A percentile compares a stretch with the other conserved stretches of the same genome.
These are phyloP conservation scores for Drosophila cardini DNA, from an alignment of 1,140 invertebrate species.

Conservation along the genomic window DNA sequence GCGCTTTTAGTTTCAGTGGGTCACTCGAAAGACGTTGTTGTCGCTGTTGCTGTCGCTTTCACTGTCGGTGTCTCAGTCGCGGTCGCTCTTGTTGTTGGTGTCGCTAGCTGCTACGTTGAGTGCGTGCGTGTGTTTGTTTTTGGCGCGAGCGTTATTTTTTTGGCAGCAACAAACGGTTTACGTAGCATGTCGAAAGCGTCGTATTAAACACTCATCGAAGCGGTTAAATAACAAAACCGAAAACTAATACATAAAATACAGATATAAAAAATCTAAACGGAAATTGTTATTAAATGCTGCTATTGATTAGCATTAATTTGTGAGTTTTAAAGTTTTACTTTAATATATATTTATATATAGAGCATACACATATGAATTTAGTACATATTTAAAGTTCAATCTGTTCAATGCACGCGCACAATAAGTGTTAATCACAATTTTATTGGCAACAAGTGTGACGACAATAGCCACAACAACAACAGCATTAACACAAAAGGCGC, in stretches of 20 bases:
- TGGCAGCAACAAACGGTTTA: conserved; percentile 43
- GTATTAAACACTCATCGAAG: conserved; percentile 34
- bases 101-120: conserved; percentile 14
- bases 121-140: conserved; percentile 41
- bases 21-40: conserved; percentile 43
- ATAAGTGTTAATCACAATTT: conserved; percentile 72
- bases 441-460: conserved; percentile 64
- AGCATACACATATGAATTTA: conserved; percentile 22
- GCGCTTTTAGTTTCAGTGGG: conserved; percentile 59
- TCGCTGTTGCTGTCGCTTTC: conserved; percentile 12
- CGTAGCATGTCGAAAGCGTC: conserved; percentile 54
- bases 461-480: conserved; percentile 42
- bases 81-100: conserved; percentile 14
- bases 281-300: conserved; percentile 11
- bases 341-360: conserved; percentile 32
- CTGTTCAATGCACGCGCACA: conserved; percentile 55
- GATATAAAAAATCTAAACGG: conserved; percentile 10
- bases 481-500: conserved; percentile 21
- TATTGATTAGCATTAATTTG: conserved; percentile 41
- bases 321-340: conserved; percentile 27
- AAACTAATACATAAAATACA: conserved; percentile 13
- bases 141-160: conserved; percentile 68
- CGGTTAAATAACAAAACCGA: conserved; percentile 59
- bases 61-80: conserved; percentile 11
- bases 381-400: conserved; percentile 55